Conservation (phyloP, 2,888 invertebrate genomes). For the Scaptomyza flava region DNA sequence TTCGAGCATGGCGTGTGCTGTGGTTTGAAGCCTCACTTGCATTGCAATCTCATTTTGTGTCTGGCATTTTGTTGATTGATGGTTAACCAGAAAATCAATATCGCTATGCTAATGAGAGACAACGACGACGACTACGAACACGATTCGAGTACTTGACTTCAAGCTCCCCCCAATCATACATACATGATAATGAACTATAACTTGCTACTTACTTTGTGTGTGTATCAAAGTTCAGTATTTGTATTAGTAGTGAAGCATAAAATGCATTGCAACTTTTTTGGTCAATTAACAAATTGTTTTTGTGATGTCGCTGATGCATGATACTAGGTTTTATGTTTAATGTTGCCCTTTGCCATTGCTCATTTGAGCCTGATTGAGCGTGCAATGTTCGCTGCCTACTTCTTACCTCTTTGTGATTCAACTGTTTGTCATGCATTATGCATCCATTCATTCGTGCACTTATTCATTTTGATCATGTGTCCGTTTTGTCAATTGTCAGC, state of each 20-base stretch:
- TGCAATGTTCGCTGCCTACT: not conserved
- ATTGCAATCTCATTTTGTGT: conserved; percentile 74
- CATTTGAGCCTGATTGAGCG: conserved; percentile 34
- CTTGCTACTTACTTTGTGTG: not conserved
- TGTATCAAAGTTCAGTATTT: too few relatives aligned
- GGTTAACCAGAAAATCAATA: conserved; percentile 78
- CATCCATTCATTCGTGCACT: conserved; percentile 20
- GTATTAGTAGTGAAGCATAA: conserved; percentile 5
- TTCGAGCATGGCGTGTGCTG: conserved; percentile 73
- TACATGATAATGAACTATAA: conserved; percentile 11
- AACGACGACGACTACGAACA: conserved; percentile 23
- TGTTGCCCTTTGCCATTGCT: conserved; percentile 13
- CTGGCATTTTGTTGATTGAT: conserved; percentile 77
- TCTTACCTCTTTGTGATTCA: not conserved
- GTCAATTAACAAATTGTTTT: conserved; percentile 64
- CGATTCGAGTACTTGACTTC: not conserved
- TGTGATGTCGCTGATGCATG: conserved; percentile 59
- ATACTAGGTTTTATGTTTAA: conserved; percentile 19
- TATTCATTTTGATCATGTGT: conserved; percentile 39
- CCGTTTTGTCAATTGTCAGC: conserved; percentile 59
- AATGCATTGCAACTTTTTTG: conserved; percentile 33
- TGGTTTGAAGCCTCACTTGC: conserved; percentile 77
- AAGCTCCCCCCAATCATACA: not conserved
- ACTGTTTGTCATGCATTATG: conserved; percentile 15
- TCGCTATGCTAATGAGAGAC: conserved; percentile 76